A percentile compares a stretch with the other conserved stretches of the same genome.
Conservation (phyloP, 2,113 vertebrate genomes). For the Cyrtonyx montezumae region DNA sequence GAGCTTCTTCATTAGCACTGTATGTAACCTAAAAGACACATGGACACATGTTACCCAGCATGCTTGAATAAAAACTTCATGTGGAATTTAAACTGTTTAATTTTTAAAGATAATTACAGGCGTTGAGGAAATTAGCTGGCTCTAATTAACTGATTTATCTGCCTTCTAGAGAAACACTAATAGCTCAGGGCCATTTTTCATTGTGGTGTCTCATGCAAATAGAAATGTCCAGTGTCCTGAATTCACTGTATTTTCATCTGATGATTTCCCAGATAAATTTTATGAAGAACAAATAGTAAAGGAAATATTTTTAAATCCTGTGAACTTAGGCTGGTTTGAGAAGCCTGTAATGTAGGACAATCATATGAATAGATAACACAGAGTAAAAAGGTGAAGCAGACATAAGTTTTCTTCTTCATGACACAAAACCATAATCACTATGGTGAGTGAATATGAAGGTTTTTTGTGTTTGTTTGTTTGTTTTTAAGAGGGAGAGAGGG, state of each 20-base stretch:
- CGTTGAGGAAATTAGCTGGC: constrained; percentile 4
- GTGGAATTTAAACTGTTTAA: not conserved
- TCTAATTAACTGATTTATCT: constrained; percentile 2
- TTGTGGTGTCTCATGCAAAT: not conserved
- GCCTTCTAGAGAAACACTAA: not conserved
- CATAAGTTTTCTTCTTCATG: not conserved
- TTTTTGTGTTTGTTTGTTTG: not conserved
- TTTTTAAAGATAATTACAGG: not conserved
- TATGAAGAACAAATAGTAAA: not conserved
- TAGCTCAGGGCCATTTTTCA: not conserved
- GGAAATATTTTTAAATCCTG: not conserved
- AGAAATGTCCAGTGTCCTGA: not conserved
- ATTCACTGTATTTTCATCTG: not conserved
- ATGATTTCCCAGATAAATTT: not conserved
- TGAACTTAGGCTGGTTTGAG: not conserved
- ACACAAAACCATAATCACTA: not conserved
- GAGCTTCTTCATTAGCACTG: accelerated
- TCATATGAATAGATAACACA: not conserved
- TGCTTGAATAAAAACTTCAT: not conserved
- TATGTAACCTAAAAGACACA: not conserved
- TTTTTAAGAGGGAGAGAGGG: too few relatives aligned
- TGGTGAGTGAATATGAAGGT: not conserved
- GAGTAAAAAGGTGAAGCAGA: not conserved
- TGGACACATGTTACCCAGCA: not conserved
- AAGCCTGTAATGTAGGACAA: not conserved